Base-by-base conservation (phyloP, 2,113 vertebrate species). In the Podiceps cristatus region DNA sequence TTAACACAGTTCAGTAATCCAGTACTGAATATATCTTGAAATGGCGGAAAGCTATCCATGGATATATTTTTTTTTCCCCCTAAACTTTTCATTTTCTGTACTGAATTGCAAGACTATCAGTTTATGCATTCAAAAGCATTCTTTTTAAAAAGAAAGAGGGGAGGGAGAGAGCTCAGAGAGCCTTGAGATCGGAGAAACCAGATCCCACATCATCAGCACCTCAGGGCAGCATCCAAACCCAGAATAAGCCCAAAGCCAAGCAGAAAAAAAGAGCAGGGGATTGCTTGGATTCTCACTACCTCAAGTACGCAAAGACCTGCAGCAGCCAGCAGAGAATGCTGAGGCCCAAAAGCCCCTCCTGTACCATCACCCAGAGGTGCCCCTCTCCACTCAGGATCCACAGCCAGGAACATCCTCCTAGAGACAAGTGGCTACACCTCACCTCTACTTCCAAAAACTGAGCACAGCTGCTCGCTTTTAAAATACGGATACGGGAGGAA, bases 401-500 rank as follows among this genome's bases (percentile, higher is more conserved):
- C 31, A 80, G 49, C 18, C 44, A 60, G 9, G 22, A 87, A 42
- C n/a, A 64, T 22, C 47, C 62, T 75, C 31, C 52, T 79, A 31
- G 31, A 86, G 37, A 58, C 33, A n/a, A 6, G 10, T 16, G 12
- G 28, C 59, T 63, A 50, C 2, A 53, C 7, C 8, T n/a, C 2
- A 53, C 7, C 8, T n/a, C 52, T 31, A 56, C 49, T 31, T 56
- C 45, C 45, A 62, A 53, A 85, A 56, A 12, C 47, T 8, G 4
- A 56, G 42, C 23, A 62, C 59, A 90, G 31, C 11, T 1, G 1
- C 29, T 47, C 28, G 37, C 18, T 66, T 37, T 52, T 27, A 66
- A 74, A 47, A 44, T 7, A 60, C 0, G 9, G 58, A 63, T n/a
- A 7, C 0, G 7, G 31, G 19, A 76, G 49, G 45, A 73, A 76